Percentiles rank a stretch among this genome's conserved stretches.
These are phyloP conservation scores for Scopus umbretta DNA, from an alignment of 2,113 vertebrate genomes.

Conservation along the genomic window DNA sequence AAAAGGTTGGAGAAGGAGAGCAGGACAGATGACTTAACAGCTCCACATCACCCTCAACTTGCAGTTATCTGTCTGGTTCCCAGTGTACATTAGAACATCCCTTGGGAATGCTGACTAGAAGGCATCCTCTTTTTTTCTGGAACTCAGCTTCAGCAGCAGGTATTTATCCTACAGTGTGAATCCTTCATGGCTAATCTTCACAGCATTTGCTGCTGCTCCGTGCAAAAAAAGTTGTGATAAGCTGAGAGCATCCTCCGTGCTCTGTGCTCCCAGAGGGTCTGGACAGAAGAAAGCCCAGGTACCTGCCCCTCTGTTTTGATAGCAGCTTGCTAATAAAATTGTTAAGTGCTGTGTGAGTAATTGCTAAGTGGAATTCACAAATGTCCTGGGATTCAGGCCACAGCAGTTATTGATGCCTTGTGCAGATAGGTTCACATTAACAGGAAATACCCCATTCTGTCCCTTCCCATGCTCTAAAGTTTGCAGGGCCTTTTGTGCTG, in stretches of 20 bases:
- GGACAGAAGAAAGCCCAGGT: background rate
- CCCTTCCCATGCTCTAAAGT: background rate
- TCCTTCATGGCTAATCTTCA: background rate
- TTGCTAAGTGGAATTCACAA: background rate
- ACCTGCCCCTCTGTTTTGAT: background rate
- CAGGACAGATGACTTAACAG: background rate
- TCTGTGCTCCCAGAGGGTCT: background rate
- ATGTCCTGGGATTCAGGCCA: background rate
- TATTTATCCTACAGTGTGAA: background rate
- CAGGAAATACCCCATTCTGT: background rate
- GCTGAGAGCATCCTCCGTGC: background rate
- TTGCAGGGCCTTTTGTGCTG: background rate
- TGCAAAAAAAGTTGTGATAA: background rate
- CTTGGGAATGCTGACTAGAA: background rate
- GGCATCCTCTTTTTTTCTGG: background rate
- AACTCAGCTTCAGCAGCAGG: background rate
- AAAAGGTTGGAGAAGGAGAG: background rate
- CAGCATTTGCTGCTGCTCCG: background rate
- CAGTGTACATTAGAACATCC: background rate
- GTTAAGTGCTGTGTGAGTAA: background rate
- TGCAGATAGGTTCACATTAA: background rate
- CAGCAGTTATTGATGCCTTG: background rate
- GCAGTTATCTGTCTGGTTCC: background rate
- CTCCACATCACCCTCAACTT: background rate
- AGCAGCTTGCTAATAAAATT: background rate